phyloP scores from a whole-genome alignment of 2,113 vertebrate species.

The Furnarius figulus region DNA sequence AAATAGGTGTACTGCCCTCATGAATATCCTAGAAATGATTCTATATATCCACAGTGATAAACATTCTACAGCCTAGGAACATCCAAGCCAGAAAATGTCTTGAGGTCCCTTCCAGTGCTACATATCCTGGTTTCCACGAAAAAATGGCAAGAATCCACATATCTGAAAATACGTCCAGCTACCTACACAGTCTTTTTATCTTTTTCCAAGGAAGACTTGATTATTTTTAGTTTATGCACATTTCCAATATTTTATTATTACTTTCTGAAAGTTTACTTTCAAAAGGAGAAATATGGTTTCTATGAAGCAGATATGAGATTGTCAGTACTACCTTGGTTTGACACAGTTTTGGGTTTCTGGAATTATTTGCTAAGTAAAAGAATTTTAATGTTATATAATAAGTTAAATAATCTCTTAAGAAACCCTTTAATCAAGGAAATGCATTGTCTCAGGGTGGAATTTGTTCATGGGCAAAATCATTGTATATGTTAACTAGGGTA shows the following conservation, averaged over 20 bases:
- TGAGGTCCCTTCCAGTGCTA: neutral
- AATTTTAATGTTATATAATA: neutral
- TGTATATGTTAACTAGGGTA: neutral
- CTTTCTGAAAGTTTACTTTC: neutral
- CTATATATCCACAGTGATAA: neutral
- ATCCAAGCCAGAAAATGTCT: neutral
- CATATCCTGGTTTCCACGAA: neutral
- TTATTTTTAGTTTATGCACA: neutral
- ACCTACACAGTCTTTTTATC: neutral
- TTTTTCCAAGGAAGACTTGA: neutral
- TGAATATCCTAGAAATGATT: neutral
- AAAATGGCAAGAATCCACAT: neutral
- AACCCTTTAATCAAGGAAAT: slow-evolving; percentile 5
- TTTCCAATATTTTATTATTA: neutral
- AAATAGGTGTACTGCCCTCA: neutral
- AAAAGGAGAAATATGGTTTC: neutral
- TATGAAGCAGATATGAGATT: neutral
- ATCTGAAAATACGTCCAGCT: neutral
- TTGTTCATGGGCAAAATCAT: neutral
- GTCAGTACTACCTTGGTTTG: neutral
- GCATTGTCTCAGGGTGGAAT: neutral
- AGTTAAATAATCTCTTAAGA: neutral
- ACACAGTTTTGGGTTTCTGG: neutral
- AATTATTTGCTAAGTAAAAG: neutral
- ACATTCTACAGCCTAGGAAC: neutral